Conservation (phyloP, 2,888 invertebrate species). For the Meganola albula region DNA sequence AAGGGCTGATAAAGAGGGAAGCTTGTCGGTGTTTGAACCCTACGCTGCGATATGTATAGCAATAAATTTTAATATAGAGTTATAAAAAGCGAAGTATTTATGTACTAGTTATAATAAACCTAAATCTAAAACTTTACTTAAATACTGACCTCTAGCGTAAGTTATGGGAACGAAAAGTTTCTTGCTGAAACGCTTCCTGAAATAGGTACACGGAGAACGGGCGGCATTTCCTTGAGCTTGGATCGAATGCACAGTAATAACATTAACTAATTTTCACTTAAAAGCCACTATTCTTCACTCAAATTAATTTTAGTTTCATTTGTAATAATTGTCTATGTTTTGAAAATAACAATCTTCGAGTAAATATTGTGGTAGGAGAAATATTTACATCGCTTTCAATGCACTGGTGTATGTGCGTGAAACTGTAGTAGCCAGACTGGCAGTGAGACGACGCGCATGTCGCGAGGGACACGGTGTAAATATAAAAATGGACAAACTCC, state of each 20-base stretch:
- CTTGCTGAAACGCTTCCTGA: slow-evolving; percentile 72
- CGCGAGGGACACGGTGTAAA: slow-evolving; percentile 72
- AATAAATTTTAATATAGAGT: slow-evolving; percentile 26
- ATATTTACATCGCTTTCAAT: slow-evolving; percentile 71
- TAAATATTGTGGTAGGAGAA: slow-evolving; percentile 69
- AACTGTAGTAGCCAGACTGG: slow-evolving; percentile 71
- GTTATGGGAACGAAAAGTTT: slow-evolving; percentile 71
- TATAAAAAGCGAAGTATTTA: slow-evolving; percentile 14
- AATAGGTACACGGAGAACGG: slow-evolving; percentile 62
- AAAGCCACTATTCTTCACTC: slow-evolving; percentile 43
- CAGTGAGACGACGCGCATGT: slow-evolving; percentile 74
- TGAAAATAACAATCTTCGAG: slow-evolving; percentile 61
- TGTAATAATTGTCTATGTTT: slow-evolving; percentile 41
- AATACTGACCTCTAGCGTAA: slow-evolving; percentile 74
- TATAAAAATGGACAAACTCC: slow-evolving; percentile 77
- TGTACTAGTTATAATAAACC: too few relatives aligned
- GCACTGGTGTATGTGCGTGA: slow-evolving; percentile 72
- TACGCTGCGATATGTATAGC: slow-evolving; percentile 40
- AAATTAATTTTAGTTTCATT: slow-evolving; percentile 40
- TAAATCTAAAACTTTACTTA: slow-evolving; percentile 18
- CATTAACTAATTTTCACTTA: slow-evolving; percentile 49
- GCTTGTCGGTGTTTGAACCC: slow-evolving; percentile 69
- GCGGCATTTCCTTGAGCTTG: slow-evolving; percentile 65
- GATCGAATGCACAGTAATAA: slow-evolving; percentile 61
- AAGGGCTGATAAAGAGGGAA: slow-evolving; percentile 75